Evolutionary conservation across 2,888 invertebrate species (phyloP), one percentile per base, ranked within the genome.

Genomic region (Mythimna vitellina): DNA sequence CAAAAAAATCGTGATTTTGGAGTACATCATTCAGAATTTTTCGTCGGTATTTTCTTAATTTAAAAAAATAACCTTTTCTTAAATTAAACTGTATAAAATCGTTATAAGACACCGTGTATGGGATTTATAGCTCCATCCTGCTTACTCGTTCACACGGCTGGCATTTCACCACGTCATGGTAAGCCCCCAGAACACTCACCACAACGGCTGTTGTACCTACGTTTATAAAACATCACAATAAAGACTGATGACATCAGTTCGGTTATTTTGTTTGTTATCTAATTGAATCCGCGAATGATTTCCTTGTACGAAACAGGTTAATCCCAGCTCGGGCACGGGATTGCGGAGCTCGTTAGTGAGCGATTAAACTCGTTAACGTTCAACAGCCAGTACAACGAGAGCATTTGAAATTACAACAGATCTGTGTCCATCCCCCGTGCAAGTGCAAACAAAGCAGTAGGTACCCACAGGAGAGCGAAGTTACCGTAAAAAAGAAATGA

Each of bases 301-400:
- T 51, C 29, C n/a, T 42, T n/a, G 66, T 53, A 46, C 32, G 32
- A 51, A n/a, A 20, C 42, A 51, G 29, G 51, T 20, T 73, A 73
- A 73, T 73, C 73, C 74, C 49, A 32, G 54, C 20, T 29, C 14
- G 5, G 49, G 42, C 38, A 35, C 46, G 54, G 20, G 64, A 38
- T 65, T 42, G 57, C 57, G 51, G 29, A 25, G 67, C 67, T 86
- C 84, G 86, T 86, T 86, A 86, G 62, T 76, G 6, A 77, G 81
- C 75, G 85, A 84, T 85, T 85, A 86, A 69, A 73, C 79, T 86
- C 81, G 86, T 86, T 86, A 86, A 62, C 76, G 46, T 63, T 14
- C 20, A 46, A 17, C 17, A 53, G 46, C 51, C 14, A 12, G 17
- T 35, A 58, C 10, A 70, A 51, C 46, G 35, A 65, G 60, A 29